Percentiles rank a stretch among this genome's conserved stretches.
phyloP scores from a whole-genome alignment of 2,113 vertebrate genomes.

The Ranitomeya variabilis region DNA sequence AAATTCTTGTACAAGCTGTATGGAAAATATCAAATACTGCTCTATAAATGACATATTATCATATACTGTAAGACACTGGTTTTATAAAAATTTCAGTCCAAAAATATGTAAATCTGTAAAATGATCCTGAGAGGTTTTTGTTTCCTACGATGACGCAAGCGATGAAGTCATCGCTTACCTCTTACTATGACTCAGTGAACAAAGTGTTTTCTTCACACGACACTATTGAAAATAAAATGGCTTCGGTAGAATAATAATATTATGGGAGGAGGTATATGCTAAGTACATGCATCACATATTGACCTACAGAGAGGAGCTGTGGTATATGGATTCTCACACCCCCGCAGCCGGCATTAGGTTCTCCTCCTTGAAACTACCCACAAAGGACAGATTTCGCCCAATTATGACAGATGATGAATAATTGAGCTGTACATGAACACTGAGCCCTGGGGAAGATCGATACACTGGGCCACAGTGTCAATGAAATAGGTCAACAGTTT shows the following conservation, averaged over 20 bases:
- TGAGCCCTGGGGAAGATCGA: conserved; percentile 38
- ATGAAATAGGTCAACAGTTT: conserved; percentile 43
- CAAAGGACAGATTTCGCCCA: conserved; percentile 38
- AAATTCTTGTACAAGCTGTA: no score
- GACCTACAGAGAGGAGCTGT: not conserved
- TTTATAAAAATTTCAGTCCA: no score
- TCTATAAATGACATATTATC: no score
- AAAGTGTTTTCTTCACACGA: not conserved
- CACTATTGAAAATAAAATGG: not conserved
- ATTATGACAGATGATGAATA: conserved; percentile 55
- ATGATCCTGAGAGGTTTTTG: not conserved
- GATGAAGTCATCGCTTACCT: not conserved
- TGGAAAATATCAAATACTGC: no score
- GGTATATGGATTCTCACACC: not conserved
- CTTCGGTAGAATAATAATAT: not conserved
- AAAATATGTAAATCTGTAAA: not conserved
- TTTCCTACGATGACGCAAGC: not conserved
- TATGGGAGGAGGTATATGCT: not conserved
- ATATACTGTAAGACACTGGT: no score
- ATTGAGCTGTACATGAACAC: conserved; percentile 45
- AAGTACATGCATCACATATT: not conserved
- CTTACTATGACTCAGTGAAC: not conserved
- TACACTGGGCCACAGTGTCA: conserved; percentile 17
- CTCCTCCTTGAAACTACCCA: not conserved
- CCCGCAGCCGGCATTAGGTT: not conserved